These are phyloP conservation scores for Syngnathus typhle DNA, from an alignment of 2,113 vertebrate species.

Conservation along the genomic window DNA sequence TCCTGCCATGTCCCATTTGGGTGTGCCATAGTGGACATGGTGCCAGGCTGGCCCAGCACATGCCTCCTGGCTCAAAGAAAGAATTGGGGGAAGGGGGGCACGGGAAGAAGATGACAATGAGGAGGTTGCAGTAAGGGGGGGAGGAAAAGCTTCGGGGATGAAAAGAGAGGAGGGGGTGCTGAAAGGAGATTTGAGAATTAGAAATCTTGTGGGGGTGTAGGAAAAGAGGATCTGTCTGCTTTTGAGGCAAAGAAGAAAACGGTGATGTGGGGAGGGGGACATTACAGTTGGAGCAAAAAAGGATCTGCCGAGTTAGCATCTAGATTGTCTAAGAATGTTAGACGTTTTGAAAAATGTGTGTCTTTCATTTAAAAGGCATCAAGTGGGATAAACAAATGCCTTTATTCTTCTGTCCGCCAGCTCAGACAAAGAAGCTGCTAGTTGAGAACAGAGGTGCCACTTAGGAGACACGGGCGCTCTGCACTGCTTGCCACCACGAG, in stretches of 20 bases:
- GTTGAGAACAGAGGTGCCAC: constrained; percentile 60
- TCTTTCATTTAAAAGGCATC: constrained; percentile 8
- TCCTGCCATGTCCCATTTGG: constrained; percentile 13
- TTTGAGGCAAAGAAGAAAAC: constrained; percentile 18
- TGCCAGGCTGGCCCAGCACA: constrained; percentile 54
- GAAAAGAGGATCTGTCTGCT: constrained; percentile 15
- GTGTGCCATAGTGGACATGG: constrained; percentile 28
- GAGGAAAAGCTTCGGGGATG: constrained; percentile 6
- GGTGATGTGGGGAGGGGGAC: no score
- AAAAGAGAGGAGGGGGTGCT: constrained; percentile 22
- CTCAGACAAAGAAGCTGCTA: constrained; percentile 64
- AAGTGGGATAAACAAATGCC: constrained; percentile 36
- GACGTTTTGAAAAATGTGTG: neutral
- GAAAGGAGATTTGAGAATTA: constrained; percentile 18
- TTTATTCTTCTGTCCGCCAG: constrained; percentile 38
- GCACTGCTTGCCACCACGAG: constrained; percentile 51
- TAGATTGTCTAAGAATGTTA: neutral
- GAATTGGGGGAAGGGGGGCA: neutral
- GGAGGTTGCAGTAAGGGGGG: neutral
- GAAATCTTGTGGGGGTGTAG: constrained; percentile 14
- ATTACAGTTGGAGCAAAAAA: neutral
- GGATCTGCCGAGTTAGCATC: neutral
- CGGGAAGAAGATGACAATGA: constrained; percentile 31
- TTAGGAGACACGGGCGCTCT: constrained; percentile 53
- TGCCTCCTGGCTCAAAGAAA: constrained; percentile 21